Evolutionary conservation across 2,113 vertebrate species (phyloP), one percentile per base, ranked within the genome.

Genomic region (Malurus alboscapulatus): DNA sequence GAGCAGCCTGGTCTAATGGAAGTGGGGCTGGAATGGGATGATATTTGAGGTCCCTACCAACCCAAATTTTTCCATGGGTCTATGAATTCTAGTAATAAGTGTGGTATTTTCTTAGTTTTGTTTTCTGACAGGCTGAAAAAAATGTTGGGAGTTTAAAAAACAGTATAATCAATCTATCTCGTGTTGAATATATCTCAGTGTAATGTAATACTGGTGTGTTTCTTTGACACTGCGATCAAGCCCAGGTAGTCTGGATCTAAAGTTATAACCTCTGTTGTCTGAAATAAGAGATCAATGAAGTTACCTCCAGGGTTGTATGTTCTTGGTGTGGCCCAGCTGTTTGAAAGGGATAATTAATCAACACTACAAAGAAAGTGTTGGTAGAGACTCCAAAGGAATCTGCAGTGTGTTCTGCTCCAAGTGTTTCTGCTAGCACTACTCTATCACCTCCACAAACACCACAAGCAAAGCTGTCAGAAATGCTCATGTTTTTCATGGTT

Each of bases 1-100:
- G 42, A 75, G 21, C 48, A 69, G 0, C 34, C 17, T 76, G 25
- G 5, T 55, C 21, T 40, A 30, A 2, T 30, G 61, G 45, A 38
- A 59, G 24, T 3, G 12, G 19, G 3, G 1, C 15, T 82, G 34
- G 25, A 67, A 54, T 0, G 0, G 6, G 29, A 3, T 82, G 34
- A 15, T 30, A 20, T 34, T 32, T 62, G 55, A 54, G 26, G 17
- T 55, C 25, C 12, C 30, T 62, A 19, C 10, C 34, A 32, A 9
- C 17, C 20, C 40, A 24, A 17, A 55, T 7, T 54, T 10, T 27
- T 62, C 25, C 25, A 3, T 32, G 42, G 44, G 59, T 38, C 44
- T 40, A 13, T 21, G 51, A 77, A 29, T 55, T 80, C 65, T 50
- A 14, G 61, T 61, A 69, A 44, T 6, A 10, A 9, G 26, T 44